Conservation (phyloP, 2,113 vertebrate genomes). For the Seriola dumerili region DNA sequence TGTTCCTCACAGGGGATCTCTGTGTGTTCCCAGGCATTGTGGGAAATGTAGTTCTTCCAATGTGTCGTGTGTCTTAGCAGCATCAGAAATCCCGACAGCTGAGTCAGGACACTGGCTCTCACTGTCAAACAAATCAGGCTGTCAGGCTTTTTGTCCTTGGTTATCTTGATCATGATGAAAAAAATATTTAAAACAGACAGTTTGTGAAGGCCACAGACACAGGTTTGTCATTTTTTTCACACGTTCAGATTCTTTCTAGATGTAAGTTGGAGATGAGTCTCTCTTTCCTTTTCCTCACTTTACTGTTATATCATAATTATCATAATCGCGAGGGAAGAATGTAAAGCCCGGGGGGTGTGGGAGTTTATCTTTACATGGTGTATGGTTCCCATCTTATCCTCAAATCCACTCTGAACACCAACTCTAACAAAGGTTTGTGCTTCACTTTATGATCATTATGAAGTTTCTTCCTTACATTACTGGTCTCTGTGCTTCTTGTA, state of each 20-base stretch:
- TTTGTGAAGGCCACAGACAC: too few relatives aligned
- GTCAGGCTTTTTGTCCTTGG: neutral
- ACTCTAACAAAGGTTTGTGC: neutral
- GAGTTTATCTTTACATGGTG: neutral
- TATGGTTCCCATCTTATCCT: neutral
- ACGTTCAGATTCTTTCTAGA: too few relatives aligned
- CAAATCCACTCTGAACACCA: neutral
- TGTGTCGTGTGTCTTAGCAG: neutral
- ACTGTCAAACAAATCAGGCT: neutral
- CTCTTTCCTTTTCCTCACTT: too few relatives aligned
- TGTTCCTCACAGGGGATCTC: neutral
- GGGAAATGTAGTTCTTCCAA: constrained; percentile 18
- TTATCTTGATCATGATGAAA: neutral
- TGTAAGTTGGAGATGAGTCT: too few relatives aligned
- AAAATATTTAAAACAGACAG: too few relatives aligned
- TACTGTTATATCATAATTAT: neutral
- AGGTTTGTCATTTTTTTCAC: too few relatives aligned
- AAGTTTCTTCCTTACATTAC: constrained; percentile 12
- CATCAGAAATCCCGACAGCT: neutral
- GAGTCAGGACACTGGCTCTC: neutral
- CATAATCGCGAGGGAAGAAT: neutral
- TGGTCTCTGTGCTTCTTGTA: constrained; percentile 35
- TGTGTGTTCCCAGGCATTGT: constrained; percentile 1
- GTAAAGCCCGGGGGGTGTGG: too few relatives aligned
- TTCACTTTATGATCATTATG: constrained; percentile 13